Base-by-base conservation (phyloP, 2,113 vertebrate species). In the Elaphurus davidianus region DNA sequence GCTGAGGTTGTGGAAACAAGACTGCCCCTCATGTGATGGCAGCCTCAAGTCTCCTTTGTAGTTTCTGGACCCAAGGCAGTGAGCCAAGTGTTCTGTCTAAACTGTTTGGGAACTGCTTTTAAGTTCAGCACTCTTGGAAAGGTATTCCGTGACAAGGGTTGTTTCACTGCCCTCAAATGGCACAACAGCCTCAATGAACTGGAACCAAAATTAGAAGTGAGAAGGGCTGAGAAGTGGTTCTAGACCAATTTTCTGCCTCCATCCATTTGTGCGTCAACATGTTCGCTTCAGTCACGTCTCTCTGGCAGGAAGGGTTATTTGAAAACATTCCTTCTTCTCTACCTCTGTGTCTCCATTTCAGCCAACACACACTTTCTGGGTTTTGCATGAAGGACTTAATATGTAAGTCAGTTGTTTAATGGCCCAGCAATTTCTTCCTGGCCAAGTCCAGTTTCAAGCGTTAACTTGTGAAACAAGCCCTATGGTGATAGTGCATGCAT, bases 11-110 rank as follows among this genome's bases (percentile, higher is more conserved):
- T 95, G 94, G 95, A 98, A 96, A 95, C 82, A 79, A 28, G 59
- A 54, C 15, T 96, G 10, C 14, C 9, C 16, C 97, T 96, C 97
- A 43, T 93, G 93, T 36, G 67, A 94, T 74, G 82, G 83, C 62
- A 89, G 81, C 87, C 93, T 97, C 96, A 25, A 27, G 87, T 33
- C 62, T 97, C 76, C 96, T 97, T 59, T 89, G 0, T 97, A 98
- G 81, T 86, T 98, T 95, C 93, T 50, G 47, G 57, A 87, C 91
- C 57, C 16, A 79, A 97, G 90, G 76, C 90, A 87, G 11, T 23
- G 88, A 79, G 94, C 97, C 97, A 97, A 83, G 71, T 52, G 91
- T 83, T 76, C 92, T 95, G 55, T 98, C 90, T 96, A 88, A 97
- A 95, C 94, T 96, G 95, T 96, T 97, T 67, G 62, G 85, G 92